Evolutionary conservation across 2,797 vertebrate genomes (phyloP).

Genomic region (Spheniscus humboldti): DNA sequence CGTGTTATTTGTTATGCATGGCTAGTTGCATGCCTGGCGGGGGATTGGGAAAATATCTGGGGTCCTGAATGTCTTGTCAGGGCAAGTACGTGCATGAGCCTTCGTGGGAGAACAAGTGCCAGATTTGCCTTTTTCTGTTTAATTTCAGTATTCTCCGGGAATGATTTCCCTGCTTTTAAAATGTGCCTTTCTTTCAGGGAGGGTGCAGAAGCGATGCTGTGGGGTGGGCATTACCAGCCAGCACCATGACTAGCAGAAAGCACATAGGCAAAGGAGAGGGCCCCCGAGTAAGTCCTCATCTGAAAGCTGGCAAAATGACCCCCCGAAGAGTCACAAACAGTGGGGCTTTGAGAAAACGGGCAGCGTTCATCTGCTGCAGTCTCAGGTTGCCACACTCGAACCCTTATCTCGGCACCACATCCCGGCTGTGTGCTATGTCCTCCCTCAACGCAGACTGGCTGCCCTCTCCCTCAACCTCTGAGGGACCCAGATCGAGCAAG

Average conservation of each 20-base stretch:
- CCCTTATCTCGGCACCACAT: background rate
- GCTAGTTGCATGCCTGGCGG: background rate
- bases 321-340: background rate
- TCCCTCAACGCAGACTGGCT: background rate
- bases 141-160: background rate
- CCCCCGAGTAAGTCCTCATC: fast-evolving
- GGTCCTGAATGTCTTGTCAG: background rate
- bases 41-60: background rate
- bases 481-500: background rate
- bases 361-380: background rate
- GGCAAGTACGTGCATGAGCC: background rate
- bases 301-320: background rate
- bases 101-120: background rate
- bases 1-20: background rate
- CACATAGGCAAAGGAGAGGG: background rate
- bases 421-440: background rate
- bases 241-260: background rate
- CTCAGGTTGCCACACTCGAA: background rate
- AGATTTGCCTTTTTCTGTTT: background rate
- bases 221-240: background rate
- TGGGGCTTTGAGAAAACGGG: background rate
- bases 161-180: background rate
- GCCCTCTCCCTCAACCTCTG: background rate
- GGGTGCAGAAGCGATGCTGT: background rate
- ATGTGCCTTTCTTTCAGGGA: background rate